Conservation (phyloP, 2,888 invertebrate species). For the Eupithecia exiguata region DNA sequence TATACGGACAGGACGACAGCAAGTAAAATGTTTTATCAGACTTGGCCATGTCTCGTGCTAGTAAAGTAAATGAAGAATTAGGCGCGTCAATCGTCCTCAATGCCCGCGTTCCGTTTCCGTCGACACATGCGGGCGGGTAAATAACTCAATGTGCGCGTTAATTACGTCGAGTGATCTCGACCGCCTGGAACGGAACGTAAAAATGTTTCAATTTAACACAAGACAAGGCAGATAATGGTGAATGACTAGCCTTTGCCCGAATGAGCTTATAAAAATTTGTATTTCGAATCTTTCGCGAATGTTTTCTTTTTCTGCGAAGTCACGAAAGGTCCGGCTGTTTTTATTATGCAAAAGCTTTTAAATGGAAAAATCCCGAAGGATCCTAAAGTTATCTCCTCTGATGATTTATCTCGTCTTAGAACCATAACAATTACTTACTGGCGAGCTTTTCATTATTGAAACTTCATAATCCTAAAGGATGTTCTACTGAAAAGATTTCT, state of each 20-base stretch:
- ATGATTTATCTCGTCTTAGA: conserved; percentile 13
- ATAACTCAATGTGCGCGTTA: conserved; percentile 78
- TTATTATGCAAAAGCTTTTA: conserved; percentile 15
- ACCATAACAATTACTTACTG: conserved; percentile 19
- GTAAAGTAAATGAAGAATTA: conserved; percentile 45
- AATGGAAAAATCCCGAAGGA: conserved; percentile 10
- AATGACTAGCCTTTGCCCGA: not conserved
- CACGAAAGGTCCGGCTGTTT: conserved; percentile 14
- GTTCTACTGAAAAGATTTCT: conserved; percentile 22
- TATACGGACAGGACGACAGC: not conserved
- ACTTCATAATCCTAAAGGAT: conserved; percentile 12
- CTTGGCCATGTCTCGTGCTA: conserved; percentile 32
- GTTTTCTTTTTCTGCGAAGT: conserved; percentile 7
- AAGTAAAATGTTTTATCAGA: conserved; percentile 13
- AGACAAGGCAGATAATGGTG: not conserved
- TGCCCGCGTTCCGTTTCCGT: conserved; percentile 62
- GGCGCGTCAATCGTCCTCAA: conserved; percentile 60
- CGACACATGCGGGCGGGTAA: conserved; percentile 78
- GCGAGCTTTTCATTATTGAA: conserved; percentile 18
- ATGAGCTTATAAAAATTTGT: conserved; percentile 37
- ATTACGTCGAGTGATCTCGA: conserved; percentile 79
- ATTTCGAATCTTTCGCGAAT: conserved; percentile 53
- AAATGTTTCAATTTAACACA: conserved; percentile 49
- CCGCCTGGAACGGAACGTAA: conserved; percentile 66
- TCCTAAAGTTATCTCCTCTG: conserved; percentile 14